phyloP scores from a whole-genome alignment of 2,113 vertebrate species.

The Beaufortia kweichowensis region DNA sequence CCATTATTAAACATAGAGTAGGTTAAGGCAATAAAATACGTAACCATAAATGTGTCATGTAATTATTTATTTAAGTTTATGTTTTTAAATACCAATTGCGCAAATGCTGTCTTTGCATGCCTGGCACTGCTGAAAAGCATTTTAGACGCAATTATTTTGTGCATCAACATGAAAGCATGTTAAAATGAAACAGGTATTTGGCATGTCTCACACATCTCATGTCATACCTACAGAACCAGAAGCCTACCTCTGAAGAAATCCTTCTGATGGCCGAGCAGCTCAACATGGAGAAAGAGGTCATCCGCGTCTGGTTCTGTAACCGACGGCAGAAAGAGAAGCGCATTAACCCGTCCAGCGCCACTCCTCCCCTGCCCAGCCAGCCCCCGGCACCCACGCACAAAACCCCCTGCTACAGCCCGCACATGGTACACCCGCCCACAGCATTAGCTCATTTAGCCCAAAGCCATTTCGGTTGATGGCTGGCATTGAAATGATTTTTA shows the following conservation, averaged over 20 bases:
- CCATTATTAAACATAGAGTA: background rate
- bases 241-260: conserved; percentile 95
- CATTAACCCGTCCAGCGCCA: conserved; percentile 87
- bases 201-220: background rate
- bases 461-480: background rate
- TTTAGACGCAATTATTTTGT: background rate
- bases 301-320: conserved; percentile 95
- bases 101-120: background rate
- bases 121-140: background rate
- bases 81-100: background rate
- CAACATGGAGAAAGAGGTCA: conserved; percentile 95
- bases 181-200: background rate
- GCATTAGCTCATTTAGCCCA: background rate
- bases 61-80: background rate
- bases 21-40: background rate
- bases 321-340: conserved; percentile 92
- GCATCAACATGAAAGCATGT: background rate
- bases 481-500: conserved; percentile 10
- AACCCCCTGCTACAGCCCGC: conserved; percentile 80
- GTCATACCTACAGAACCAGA: conserved; percentile 80
- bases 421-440: conserved; percentile 67
- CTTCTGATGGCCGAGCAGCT: conserved; percentile 89
- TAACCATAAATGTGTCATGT: background rate
- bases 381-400: conserved; percentile 74
- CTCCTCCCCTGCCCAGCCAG: conserved; percentile 82